Base-by-base conservation (phyloP, 2,113 vertebrate genomes). In the Melanostigma gelatinosum region DNA sequence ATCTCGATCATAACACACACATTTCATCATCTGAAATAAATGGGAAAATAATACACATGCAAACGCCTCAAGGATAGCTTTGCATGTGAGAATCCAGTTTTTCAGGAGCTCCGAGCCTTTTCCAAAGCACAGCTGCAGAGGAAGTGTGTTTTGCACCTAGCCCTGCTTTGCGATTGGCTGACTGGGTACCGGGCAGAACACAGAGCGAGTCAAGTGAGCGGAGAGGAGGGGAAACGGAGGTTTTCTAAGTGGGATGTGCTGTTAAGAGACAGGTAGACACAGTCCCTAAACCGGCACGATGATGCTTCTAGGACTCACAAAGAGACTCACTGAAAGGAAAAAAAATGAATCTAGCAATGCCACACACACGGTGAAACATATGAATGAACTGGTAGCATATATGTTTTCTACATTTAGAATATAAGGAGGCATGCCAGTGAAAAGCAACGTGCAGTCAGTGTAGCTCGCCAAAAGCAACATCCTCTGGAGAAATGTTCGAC, bases 121-220 rank as follows among this genome's bases (percentile, higher is more conserved):
- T 75, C 71, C 73, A 65, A 75, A 77, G 77, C 77, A 67, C 79
- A 82, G 84, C 88, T 89, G 85, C 86, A 89, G 85, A 57, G 74
- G 83, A 83, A 85, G 77, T 55, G 82, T 75, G 86, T 89, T 58
- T 83, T 88, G 78, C 80, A 75, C 70, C 81, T 67, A 65, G 52
- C 60, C 77, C 87, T 87, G 80, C 86, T 85, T 78, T 75, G 73
- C 73, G 88, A 95, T 94, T 95, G 94, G 94, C 89, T 86, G 88
- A 24, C 81, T 87, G 90, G 95, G 93, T 95, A 92, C 93, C 71
- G 92, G 93, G 94, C 93, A 95, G 93, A 93, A 92, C 75, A 92
- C 74, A 58, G 77, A 89, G 86, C 71, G 74, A 90, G 87, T 91
- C 77, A 82, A 86, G 74, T 38, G 46, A 80, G 78, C 65, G 27